Evolutionary conservation across 23 tunicate species (phyloP), one percentile per base, ranked within the genome.

Genomic region (Clavelina lepadiformis): DNA sequence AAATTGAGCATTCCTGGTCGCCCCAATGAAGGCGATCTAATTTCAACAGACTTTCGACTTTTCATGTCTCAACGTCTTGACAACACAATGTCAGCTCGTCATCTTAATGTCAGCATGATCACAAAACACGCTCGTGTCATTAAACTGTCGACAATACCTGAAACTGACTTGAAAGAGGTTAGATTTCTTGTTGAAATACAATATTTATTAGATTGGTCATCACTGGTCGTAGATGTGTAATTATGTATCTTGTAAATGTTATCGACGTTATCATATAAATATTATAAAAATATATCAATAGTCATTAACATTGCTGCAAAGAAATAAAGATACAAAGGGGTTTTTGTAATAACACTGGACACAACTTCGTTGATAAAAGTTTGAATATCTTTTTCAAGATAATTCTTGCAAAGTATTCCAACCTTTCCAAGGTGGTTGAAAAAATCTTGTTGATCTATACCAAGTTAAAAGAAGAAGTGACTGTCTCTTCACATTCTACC

Each of bases 11-110:
- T 79, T 73, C 86, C 96, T 37, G 96, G 96, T 41, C 78, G 75
- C 0, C 57, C 68, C 52, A 59, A 38, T 28, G 63, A 72, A 23
- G 29, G 47, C 3, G 58, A 63, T 24, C 56, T 35, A 49, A 71
- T 63, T n/a, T 79, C 89, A 20, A 28, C 79, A 19, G 46, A 53
- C 19, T 89, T 89, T 51, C 83, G 89, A 22, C 33, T 89, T 25
- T 89, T 89, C 27, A 69, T 89, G 97, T 81, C 97, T 27, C 56
- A 80, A 0, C 56, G 97, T 20, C 23, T 18, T 51, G 22, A 58
- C 5, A 26, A 31, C 52, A 35, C 51, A 26, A 30, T 23, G 6
- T 28, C 79, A 21, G 32, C 35, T 62, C 21, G 55, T 31, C 51
- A 47, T 36, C 20, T 31, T 29, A 78, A 73, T 4, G 58, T 68